phyloP scores from a whole-genome alignment of 2,888 invertebrate genomes.

The Drosophila anceps region DNA sequence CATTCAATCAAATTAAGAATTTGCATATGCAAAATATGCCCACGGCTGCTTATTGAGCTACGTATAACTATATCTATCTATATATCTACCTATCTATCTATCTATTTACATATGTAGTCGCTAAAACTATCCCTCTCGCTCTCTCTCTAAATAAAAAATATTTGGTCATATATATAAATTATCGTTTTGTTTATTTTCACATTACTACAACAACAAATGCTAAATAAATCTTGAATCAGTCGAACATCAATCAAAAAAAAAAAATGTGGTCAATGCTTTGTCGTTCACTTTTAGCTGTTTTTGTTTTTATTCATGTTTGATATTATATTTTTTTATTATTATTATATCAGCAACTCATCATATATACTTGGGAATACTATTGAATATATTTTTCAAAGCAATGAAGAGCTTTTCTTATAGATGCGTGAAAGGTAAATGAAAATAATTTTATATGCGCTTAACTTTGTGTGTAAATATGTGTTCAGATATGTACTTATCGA shows the following conservation, averaged over 20 bases:
- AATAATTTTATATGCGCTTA: too few species aligned
- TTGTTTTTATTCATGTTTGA: background rate
- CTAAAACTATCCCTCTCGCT: too few species aligned
- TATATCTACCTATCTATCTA: background rate
- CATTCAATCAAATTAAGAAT: conserved; percentile 10
- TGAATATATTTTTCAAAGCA: too few species aligned
- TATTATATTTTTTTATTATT: too few species aligned
- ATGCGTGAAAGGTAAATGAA: too few species aligned
- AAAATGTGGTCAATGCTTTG: background rate
- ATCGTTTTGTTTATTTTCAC: background rate
- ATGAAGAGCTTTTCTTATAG: too few species aligned
- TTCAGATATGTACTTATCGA: too few species aligned
- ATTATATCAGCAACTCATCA: too few species aligned
- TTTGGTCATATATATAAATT: background rate
- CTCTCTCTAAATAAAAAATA: background rate
- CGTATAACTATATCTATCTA: background rate
- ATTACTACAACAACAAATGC: background rate
- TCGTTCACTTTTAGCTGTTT: background rate
- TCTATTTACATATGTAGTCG: background rate
- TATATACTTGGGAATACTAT: too few species aligned
- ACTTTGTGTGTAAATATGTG: too few species aligned
- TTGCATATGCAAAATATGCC: conserved; percentile 10
- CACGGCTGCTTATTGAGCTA: background rate
- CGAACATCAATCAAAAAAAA: background rate
- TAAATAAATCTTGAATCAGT: background rate